Evolutionary conservation across 2,888 invertebrate species (phyloP).

Genomic region (Tyria jacobaeae): DNA sequence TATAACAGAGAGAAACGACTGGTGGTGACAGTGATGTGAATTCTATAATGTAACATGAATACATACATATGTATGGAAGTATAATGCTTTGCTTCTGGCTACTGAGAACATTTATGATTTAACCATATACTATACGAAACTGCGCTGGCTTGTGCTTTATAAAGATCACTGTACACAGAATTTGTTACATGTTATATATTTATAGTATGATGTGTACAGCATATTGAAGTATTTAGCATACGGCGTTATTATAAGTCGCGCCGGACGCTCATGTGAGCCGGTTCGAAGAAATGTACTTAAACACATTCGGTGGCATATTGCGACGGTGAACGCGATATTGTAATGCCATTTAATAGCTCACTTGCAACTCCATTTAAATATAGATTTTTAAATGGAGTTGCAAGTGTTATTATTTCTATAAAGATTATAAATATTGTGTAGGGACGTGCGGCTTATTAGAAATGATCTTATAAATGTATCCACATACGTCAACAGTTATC

Average conservation of each 20-base stretch:
- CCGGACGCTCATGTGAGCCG: slow-evolving; percentile 46
- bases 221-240: slow-evolving; percentile 15
- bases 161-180: not conserved
- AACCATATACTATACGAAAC: no score
- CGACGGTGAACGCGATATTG: slow-evolving; percentile 4
- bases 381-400: no score
- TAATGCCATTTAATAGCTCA: not conserved
- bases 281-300: slow-evolving; percentile 46
- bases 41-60: no score
- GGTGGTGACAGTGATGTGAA: no score
- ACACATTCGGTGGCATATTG: slow-evolving; percentile 27
- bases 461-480: no score
- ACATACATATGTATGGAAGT: no score
- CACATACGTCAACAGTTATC: not conserved
- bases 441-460: no score
- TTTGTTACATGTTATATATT: not conserved
- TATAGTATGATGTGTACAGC: not conserved
- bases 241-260: slow-evolving; percentile 33
- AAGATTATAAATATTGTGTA: not conserved
- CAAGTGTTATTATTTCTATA: not conserved
- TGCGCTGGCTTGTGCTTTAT: no score
- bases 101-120: no score
- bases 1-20: no score
- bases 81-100: no score
- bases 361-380: no score